Evolutionary conservation across 2,113 vertebrate species (phyloP).

Genomic region (Cricetomys ansorgei): DNA sequence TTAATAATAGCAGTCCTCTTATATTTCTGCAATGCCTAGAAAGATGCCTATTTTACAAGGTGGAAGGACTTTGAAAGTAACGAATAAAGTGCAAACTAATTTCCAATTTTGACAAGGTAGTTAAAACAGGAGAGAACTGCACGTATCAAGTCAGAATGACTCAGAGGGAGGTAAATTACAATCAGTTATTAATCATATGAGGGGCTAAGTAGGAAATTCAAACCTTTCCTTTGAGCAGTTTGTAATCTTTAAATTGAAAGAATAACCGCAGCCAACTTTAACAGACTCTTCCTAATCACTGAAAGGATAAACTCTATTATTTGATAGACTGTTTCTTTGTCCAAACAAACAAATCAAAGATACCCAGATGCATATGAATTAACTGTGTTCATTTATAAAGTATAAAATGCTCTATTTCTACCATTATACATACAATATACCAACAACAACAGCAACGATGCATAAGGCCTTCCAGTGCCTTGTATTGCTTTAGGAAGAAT

Average conservation of each 20-base stretch:
- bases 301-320: conserved; percentile 51
- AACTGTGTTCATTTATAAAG: conserved; percentile 69
- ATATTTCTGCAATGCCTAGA: background rate
- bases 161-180: conserved; percentile 50
- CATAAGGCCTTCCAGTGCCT: background rate
- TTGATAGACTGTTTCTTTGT: conserved; percentile 43
- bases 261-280: conserved; percentile 38
- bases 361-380: conserved; percentile 65
- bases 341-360: conserved; percentile 67
- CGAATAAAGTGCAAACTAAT: background rate
- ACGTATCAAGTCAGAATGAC: background rate
- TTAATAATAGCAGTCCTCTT: background rate
- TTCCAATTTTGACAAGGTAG: background rate
- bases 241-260: conserved; percentile 44
- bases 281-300: conserved; percentile 49
- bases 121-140: conserved; percentile 3
- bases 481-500: conserved; percentile 35
- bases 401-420: conserved; percentile 62
- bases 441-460: conserved; percentile 18
- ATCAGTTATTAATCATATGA: conserved; percentile 57
- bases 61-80: background rate
- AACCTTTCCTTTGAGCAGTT: conserved; percentile 44
- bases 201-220: conserved; percentile 61
- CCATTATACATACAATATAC: conserved; percentile 39
- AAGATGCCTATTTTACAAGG: background rate